Base-by-base conservation (phyloP, 2,113 vertebrate species). In the Cheirogaleus medius region DNA sequence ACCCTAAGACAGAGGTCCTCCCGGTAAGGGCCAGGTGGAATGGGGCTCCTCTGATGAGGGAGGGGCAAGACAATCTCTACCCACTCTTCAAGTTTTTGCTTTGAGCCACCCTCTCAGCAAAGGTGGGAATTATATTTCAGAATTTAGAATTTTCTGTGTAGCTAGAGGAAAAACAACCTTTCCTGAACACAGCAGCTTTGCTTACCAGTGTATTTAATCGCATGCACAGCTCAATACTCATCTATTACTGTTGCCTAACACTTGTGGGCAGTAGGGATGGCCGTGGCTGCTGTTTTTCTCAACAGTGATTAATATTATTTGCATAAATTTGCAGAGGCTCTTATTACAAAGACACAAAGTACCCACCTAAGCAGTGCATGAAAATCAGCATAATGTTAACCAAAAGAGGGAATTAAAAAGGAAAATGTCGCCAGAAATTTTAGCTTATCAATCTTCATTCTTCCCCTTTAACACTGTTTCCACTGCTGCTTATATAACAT, bases 361-460 rank as follows among this genome's bases (percentile, higher is more conserved):
- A 56, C 74, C 93, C 27, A 56, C 95, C 91, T 83, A 84, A 80
- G 84, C 52, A 7, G 39, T n/a, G 17, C 83, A 63, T 81, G 94
- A 52, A 92, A 94, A 95, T 93, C 91, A 66, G 94, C 93, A 96
- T 74, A 69, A 69, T 93, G 90, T 95, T 76, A 90, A 63, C 91
- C 85, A 47, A 93, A 95, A 87, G 92, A 89, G 89, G 83, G 90
- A 93, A 97, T 80, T 68, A 91, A 91, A 94, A 87, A 91, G 93
- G 95, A 89, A 97, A 97, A 95, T 81, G 78, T 87, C 96, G 74
- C 80, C 39, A 21, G 71, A 94, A 97, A 90, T 88, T 74, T n/a
- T 27, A 90, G 89, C 97, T 94, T 94, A 91, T 84, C 96, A 44
- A 89, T 94, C 91, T 94, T 82, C 95, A 93, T 92, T 95, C 87